Base-by-base conservation (phyloP, 2,888 invertebrate genomes). In the Tupiocoris notatus region DNA sequence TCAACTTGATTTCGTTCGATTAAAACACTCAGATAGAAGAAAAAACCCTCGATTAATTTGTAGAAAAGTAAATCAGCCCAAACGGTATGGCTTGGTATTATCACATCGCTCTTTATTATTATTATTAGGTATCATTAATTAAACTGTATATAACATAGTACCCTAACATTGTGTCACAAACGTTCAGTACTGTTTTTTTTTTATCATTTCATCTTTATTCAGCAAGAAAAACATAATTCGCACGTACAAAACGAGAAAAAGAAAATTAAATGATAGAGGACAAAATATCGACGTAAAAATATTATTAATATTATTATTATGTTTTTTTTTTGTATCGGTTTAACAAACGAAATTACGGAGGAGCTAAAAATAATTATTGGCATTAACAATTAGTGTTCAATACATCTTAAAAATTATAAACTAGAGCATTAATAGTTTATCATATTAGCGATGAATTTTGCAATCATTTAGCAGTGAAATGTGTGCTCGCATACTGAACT, bases 341-440 rank as follows among this genome's bases (percentile, higher is more conserved):
- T 21, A 56, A 67, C 17, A 70, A 70, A 58, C 12, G 58, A n/a
- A 22, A 23, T 59, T 23, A n/a, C n/a, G n/a, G 22, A 70, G 24
- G 25, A 59, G 59, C 57, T 18, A 39, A n/a, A 68, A 23, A 58
- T 24, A 70, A 70, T 70, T 70, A 70, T 70, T 70, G 59, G 59
- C 17, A 58, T 70, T 70, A 20, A 63, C 16, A 16, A 63, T 63
- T 20, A 70, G 57, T 70, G 20, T 59, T 58, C 59, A 57, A 39
- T 18, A 56, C 54, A 56, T 67, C 20, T 70, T 70, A 21, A 70
- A 70, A 70, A 70, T 23, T 70, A 70, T 59, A 70, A 67, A 70
- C 70, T 70, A 70, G 70, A 70, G 59, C 22, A 59, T 39, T 70
- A 70, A 70, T 18, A n/a, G 54, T 67, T 57, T 70, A 59, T 70